Conservation (phyloP, 2,888 invertebrate species). For the Lepidocyrtoides sp. region DNA sequence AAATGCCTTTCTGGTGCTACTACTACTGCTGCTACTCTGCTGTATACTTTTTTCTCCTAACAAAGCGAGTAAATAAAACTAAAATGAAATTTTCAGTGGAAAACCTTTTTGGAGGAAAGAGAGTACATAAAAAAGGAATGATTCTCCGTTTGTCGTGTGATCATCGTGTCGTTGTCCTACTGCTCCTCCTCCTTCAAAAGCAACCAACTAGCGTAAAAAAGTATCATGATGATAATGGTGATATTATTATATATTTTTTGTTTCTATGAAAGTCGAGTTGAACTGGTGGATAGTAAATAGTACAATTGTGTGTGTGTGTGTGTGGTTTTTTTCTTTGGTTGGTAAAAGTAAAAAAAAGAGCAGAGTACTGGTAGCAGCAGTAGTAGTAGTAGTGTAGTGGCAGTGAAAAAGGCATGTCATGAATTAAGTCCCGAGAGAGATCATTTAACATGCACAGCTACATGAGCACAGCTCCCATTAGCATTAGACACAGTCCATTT, state of each 20-base stretch:
- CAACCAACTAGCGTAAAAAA: constrained; percentile 30
- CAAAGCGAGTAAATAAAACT: no score
- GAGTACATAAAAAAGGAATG: not conserved
- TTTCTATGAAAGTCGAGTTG: no score
- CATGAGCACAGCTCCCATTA: constrained; percentile 82
- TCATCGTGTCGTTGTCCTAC: not conserved
- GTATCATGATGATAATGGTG: no score
- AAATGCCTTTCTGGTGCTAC: not conserved
- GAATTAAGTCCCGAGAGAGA: constrained; percentile 81
- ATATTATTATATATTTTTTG: no score
- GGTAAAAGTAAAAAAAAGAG: no score
- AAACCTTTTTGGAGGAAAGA: not conserved
- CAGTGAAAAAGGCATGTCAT: constrained; percentile 33
- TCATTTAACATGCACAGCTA: constrained; percentile 83
- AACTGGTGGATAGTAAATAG: no score
- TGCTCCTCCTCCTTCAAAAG: not conserved
- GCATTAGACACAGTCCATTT: constrained; percentile 84
- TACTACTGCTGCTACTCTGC: not conserved
- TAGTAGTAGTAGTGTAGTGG: no score
- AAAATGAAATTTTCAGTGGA: constrained; percentile 18
- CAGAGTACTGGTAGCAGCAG: no score
- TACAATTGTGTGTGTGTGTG: no score
- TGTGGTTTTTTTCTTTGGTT: no score
- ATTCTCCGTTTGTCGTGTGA: constrained; percentile 10
- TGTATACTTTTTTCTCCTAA: no score